phyloP scores from a whole-genome alignment of 2,797 vertebrate genomes.

The Lagorchestes hirsutus region DNA sequence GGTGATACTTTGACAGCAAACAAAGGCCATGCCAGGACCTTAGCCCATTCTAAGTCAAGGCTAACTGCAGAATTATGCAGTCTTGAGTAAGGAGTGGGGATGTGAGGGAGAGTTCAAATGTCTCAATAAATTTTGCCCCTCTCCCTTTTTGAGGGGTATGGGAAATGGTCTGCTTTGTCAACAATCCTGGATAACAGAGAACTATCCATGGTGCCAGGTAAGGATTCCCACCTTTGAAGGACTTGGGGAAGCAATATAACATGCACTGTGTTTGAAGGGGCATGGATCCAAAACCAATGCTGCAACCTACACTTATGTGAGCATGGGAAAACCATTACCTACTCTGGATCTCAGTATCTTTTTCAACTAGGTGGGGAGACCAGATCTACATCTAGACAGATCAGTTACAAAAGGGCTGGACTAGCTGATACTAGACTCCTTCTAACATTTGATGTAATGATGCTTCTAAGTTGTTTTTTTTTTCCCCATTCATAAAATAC shows the following conservation, averaged over 20 bases:
- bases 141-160: not conserved
- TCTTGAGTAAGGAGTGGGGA: not conserved
- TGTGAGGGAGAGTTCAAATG: not conserved
- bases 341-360: not conserved
- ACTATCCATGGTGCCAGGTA: not conserved
- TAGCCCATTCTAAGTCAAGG: not conserved
- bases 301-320: not conserved
- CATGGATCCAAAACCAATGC: not conserved
- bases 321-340: not conserved
- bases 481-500: not conserved
- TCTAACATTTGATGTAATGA: not conserved
- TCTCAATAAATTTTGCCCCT: not conserved
- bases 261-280: not conserved
- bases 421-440: not conserved
- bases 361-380: not conserved
- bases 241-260: not conserved
- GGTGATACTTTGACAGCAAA: not conserved
- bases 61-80: not conserved
- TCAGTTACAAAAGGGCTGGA: not conserved
- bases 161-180: not conserved
- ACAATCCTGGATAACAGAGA: not conserved
- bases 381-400: not conserved
- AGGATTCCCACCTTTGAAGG: not conserved
- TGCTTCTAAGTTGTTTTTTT: not conserved
- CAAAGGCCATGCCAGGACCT: not conserved